Evolutionary conservation across 2,113 vertebrate species (phyloP).

Genomic region (Haemorhous mexicanus): DNA sequence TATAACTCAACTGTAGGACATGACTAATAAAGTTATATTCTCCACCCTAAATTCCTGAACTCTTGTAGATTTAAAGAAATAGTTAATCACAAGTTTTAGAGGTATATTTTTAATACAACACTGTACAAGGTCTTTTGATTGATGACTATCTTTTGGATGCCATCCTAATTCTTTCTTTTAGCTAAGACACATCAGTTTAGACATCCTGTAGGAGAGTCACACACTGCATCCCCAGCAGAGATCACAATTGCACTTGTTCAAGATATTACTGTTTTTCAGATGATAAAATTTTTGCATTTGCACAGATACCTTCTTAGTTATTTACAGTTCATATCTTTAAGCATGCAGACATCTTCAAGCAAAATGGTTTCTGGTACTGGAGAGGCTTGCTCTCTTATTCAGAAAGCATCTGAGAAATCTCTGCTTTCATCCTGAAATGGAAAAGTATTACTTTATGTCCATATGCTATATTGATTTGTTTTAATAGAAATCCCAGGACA

Average conservation of each 20-base stretch:
- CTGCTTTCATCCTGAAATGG: not conserved
- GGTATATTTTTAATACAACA: not conserved
- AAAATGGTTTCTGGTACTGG: not conserved
- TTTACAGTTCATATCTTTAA: not conserved
- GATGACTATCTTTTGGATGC: not conserved
- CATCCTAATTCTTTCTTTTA: not conserved
- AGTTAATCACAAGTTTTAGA: not conserved
- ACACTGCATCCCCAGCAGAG: not conserved
- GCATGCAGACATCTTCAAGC: not conserved
- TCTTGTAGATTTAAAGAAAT: not conserved
- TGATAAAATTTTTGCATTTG: not conserved
- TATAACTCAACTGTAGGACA: not conserved
- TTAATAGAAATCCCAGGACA: slow-evolving; percentile 3
- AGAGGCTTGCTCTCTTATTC: not conserved
- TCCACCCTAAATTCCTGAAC: not conserved
- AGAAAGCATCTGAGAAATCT: not conserved
- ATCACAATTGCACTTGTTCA: not conserved
- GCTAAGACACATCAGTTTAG: not conserved
- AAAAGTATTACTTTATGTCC: not conserved
- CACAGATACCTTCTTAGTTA: not conserved
- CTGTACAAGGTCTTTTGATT: not conserved
- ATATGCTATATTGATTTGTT: not conserved
- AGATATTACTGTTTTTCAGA: not conserved
- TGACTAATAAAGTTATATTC: not conserved
- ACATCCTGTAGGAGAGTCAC: not conserved